Evolutionary conservation across 2,797 vertebrate genomes (phyloP).

Genomic region (Oreortyx pictus): DNA sequence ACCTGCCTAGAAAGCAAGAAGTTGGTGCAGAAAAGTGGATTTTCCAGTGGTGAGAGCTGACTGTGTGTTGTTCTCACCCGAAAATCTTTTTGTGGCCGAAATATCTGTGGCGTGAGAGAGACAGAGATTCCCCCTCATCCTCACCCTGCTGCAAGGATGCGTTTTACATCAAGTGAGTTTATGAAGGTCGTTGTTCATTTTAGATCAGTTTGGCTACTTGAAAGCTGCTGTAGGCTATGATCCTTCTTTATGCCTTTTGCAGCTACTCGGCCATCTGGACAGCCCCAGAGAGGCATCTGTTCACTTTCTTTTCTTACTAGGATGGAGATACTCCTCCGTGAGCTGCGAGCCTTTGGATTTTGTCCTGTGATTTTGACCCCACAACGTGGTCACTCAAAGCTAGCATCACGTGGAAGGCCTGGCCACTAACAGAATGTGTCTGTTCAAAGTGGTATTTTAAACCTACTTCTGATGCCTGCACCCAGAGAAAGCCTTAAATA

Average conservation of each 20-base stretch:
- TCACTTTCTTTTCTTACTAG: background rate
- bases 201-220: background rate
- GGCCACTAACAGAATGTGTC: rapidly evolving
- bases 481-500: background rate
- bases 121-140: background rate
- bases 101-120: background rate
- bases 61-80: background rate
- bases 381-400: too few species aligned
- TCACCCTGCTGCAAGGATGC: background rate
- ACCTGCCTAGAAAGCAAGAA: conserved; percentile 37
- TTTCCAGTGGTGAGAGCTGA: conserved; percentile 18
- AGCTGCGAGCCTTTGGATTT: background rate
- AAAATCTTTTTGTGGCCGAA: background rate
- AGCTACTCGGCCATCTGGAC: conserved; percentile 52
- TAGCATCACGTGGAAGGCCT: background rate
- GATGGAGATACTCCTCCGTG: background rate
- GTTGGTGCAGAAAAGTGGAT: conserved; percentile 47
- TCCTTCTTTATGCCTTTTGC: background rate
- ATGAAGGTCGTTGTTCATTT: background rate
- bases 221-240: conserved; percentile 2
- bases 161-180: background rate
- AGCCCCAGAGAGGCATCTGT: conserved; percentile 36
- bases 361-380: background rate
- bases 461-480: background rate
- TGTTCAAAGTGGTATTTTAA: background rate